phyloP scores from a whole-genome alignment of 2,888 invertebrate species.

The Psylliodes chrysocephalus region DNA sequence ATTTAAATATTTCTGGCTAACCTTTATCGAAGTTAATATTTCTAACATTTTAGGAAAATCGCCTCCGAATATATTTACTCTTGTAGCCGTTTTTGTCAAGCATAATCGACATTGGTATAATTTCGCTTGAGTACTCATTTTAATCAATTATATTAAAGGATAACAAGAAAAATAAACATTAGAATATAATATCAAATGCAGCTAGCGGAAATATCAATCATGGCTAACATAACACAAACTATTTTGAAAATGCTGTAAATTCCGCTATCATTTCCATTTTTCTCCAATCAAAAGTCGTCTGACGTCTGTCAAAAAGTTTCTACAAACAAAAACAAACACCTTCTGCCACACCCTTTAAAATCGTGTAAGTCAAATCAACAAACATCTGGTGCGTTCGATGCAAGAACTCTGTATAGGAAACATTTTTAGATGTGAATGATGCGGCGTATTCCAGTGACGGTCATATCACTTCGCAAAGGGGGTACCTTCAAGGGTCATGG shows the following conservation, averaged over 20 bases:
- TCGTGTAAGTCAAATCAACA: neutral
- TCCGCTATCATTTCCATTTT: neutral
- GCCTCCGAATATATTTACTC: slow-evolving; percentile 50
- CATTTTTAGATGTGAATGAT: too few relatives aligned
- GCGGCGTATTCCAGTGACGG: too few relatives aligned
- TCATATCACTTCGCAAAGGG: too few relatives aligned
- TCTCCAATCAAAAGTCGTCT: neutral
- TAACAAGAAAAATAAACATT: neutral
- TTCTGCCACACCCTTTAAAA: neutral
- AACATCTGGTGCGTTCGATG: too few relatives aligned
- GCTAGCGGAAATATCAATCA: neutral
- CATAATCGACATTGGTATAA: slow-evolving; percentile 54
- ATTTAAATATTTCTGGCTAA: slow-evolving; percentile 25
- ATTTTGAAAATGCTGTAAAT: neutral
- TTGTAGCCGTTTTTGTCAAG: slow-evolving; percentile 47
- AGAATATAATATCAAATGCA: neutral
- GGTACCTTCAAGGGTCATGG: too few relatives aligned
- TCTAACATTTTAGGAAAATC: slow-evolving; percentile 54
- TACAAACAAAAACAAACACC: neutral
- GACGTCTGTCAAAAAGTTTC: neutral
- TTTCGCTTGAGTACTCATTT: slow-evolving; percentile 22
- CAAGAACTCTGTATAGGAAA: too few relatives aligned
- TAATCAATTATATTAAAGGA: neutral
- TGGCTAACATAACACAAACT: neutral
- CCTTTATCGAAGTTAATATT: slow-evolving; percentile 55